Base-by-base conservation (phyloP, 2,797 vertebrate species). In the Bradypodion pumilum region DNA sequence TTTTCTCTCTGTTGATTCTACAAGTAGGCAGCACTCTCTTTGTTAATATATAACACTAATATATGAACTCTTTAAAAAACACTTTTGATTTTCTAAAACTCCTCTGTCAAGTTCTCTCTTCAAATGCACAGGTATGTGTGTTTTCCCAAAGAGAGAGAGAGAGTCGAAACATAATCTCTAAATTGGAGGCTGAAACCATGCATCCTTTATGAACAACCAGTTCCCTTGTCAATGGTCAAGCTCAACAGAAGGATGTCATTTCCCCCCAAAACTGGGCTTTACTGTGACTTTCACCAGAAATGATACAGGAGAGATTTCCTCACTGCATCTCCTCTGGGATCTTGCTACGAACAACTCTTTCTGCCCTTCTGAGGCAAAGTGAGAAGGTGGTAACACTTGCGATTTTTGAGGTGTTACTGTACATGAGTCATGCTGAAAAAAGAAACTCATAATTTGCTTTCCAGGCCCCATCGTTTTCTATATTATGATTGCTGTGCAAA, bases 1-100 rank as follows among this genome's bases (percentile, higher is more conserved):
- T 82, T 87, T 85, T 90, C 86, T 75, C 37, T 85, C 40, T 59
- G 74, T 74, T 80, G 74, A 84, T 74, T 88, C 86, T 86, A 0
- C 88, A 80, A 80, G 79, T 52, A 78, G 52, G 63, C 0, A 0
- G 0, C 83, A 85, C 68, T 90, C 46, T 90, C 65, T 32, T 60
- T 79, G 69, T 73, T 69, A 80, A n/a, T n/a, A n/a, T n/a, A n/a
- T n/a, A n/a, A 78, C 62, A 1, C 85, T 86, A 82, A 66, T 49
- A 62, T 23, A 35, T 70, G 44, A 37, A 46, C 29, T 16, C 2
- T 10, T 63, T 85, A 52, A 52, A 21, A 60, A 46, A 16, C n/a
- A 49, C 37, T 74, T 66, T 69, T 23, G 65, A 75, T 82, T 0
- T 69, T 32, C 8, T 69, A 32, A 78, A 49, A 32, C 69, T 3